Base-by-base conservation (phyloP, 2,113 vertebrate genomes). In the Myiopsitta monachus region DNA sequence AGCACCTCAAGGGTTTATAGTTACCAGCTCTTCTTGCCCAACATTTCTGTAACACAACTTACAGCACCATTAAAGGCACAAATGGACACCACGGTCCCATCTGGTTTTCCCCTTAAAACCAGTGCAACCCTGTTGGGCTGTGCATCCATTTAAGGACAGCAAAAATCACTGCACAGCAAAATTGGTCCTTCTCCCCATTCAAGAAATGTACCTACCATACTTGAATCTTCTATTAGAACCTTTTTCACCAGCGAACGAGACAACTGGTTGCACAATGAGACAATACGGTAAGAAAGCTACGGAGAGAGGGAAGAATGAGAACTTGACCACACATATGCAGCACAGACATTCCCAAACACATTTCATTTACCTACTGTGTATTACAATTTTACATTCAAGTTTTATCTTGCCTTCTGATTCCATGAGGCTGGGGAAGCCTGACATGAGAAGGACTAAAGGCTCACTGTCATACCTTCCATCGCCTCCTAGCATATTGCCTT, bases 181-280 rank as follows among this genome's bases (percentile, higher is more conserved):
- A 63, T 2, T 3, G 6, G 19, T 27, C 28, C 26, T 36, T 41
- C 59, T 18, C 19, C 51, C n/a, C 0, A 0, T 14, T 38, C 16
- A 30, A 80, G 74, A 26, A 68, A 11, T 18, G 26, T 68, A 97
- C 98, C 43, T 97, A 99, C 99, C 97, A 79, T 70, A 95, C 90
- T 92, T 4, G 97, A 95, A 6, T 98, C 97, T 14, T 97, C 85
- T 62, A 98, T 97, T 39, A 96, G 96, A 39, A 95, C 96, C 72
- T 98, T 99, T 94, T 97, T 99, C 98, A 99, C 98, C 97, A 99
- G 84, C 0, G 97, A 98, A n/a, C 98, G 98, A 6, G 99, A 99
- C 22, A 99, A 96, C 90, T 99, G 99, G 95, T 99, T 99, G 95
- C 99, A 99, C 76, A 99, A 83, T 7, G 99, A 97, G 49, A 99